phyloP scores from a whole-genome alignment of 2,113 vertebrate genomes.

The Notothenia rossii region DNA sequence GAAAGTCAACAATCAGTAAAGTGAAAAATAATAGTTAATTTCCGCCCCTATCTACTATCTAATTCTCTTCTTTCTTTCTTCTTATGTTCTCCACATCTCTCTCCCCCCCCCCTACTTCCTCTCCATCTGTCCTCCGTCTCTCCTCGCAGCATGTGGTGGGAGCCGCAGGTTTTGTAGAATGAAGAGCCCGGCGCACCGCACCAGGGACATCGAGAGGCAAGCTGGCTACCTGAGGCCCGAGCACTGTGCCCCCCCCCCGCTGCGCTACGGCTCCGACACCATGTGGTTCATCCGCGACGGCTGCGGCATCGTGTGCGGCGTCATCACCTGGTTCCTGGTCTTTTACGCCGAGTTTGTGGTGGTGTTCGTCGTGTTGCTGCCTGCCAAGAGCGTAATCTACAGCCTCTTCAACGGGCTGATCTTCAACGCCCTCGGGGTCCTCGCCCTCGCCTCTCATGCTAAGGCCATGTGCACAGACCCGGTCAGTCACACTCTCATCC shows the following conservation, averaged over 20 bases:
- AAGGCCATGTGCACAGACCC: slow-evolving; percentile 98
- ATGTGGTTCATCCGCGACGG: slow-evolving; percentile 99
- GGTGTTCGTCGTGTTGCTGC: slow-evolving; percentile 95
- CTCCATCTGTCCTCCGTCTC: slow-evolving; percentile 10
- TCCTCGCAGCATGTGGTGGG: slow-evolving; percentile 86
- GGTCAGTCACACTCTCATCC: slow-evolving; percentile 85
- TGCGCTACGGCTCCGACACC: slow-evolving; percentile 78
- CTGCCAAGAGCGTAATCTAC: slow-evolving; percentile 90
- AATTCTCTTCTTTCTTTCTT: slow-evolving; percentile 14
- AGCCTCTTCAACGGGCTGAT: slow-evolving; percentile 92
- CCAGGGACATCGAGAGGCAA: slow-evolving; percentile 95
- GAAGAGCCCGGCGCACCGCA: slow-evolving; percentile 89
- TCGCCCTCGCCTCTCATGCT: slow-evolving; percentile 95
- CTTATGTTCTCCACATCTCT: slow-evolving; percentile 13
- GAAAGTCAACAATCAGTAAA: too few relatives aligned
- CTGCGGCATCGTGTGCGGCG: slow-evolving; percentile 94
- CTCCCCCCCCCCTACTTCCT: slow-evolving; percentile 20
- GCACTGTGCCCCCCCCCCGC: slow-evolving; percentile 92
- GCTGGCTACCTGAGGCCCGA: slow-evolving; percentile 95
- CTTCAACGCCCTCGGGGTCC: slow-evolving; percentile 94
- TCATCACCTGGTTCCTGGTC: slow-evolving; percentile 97
- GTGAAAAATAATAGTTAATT: background rate
- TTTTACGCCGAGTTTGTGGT: slow-evolving; percentile 98
- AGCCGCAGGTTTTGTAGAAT: slow-evolving; percentile 87
- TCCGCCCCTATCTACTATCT: background rate